These are phyloP conservation scores for Drosophila meridionalis DNA, from an alignment of 2,888 invertebrate genomes.

Conservation along the genomic window DNA sequence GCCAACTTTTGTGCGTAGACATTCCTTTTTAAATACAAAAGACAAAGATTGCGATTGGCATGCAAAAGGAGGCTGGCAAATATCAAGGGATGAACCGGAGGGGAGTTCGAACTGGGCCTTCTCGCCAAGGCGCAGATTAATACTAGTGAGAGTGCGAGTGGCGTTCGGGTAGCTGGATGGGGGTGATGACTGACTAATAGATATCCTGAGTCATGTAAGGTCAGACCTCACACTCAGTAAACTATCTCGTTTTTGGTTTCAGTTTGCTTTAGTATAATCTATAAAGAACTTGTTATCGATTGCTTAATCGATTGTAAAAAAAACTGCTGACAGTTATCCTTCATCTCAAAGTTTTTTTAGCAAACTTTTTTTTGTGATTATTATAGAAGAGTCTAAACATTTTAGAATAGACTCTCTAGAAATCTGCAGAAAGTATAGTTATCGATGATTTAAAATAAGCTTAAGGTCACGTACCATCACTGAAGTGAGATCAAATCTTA, in stretches of 20 bases:
- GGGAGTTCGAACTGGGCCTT: conserved; percentile 2
- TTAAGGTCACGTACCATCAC: background rate
- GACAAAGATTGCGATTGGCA: conserved; percentile 77
- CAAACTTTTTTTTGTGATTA: background rate
- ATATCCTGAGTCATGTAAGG: background rate
- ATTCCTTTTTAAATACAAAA: conserved; percentile 70
- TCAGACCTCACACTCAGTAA: background rate
- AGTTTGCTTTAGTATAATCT: background rate
- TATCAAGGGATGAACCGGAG: conserved; percentile 1
- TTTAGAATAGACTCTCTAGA: too few species aligned
- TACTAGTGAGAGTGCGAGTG: background rate
- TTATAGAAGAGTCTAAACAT: background rate
- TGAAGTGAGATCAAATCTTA: background rate
- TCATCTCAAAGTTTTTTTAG: background rate
- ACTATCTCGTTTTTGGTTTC: background rate
- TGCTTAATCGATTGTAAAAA: background rate
- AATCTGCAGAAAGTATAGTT: background rate
- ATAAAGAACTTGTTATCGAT: background rate
- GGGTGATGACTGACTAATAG: background rate
- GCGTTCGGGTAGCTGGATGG: background rate
- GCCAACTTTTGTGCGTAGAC: conserved; percentile 53
- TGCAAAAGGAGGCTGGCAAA: conserved; percentile 29
- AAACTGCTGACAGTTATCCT: background rate
- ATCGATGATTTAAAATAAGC: background rate
- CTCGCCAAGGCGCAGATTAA: conserved; percentile 48